Conservation (phyloP, 2,113 vertebrate species). For the Motacilla tschutschensis region DNA sequence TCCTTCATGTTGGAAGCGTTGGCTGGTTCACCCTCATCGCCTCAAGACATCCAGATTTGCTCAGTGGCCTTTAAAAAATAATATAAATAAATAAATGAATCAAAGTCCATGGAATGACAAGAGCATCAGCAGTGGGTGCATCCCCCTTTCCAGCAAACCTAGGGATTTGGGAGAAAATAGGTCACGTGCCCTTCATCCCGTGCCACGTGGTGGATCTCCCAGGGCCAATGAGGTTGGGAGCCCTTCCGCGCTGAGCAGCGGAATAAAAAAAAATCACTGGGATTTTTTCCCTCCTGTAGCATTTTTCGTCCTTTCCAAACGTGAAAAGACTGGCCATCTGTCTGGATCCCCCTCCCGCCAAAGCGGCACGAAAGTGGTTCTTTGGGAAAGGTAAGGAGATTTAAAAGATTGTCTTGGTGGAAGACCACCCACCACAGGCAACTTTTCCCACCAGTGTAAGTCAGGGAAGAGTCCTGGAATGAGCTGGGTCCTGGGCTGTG, state of each 20-base stretch:
- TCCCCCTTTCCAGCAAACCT: constrained; percentile 67
- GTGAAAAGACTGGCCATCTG: constrained; percentile 74
- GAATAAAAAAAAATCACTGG: constrained; percentile 55
- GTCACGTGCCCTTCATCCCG: constrained; percentile 74
- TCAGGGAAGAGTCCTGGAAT: background rate
- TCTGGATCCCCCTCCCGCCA: constrained; percentile 66
- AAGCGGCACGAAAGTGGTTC: constrained; percentile 46
- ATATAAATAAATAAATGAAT: background rate
- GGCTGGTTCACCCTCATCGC: constrained; percentile 31
- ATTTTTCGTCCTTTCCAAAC: constrained; percentile 78
- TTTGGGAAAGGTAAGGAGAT: constrained; percentile 75
- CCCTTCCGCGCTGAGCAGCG: constrained; percentile 52
- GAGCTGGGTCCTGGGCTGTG: accelerated
- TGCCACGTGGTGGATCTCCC: constrained; percentile 76
- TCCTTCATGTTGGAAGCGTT: background rate
- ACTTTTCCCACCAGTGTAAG: background rate
- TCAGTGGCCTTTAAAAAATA: constrained; percentile 48
- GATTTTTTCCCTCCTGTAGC: constrained; percentile 67
- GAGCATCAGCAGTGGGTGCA: constrained; percentile 44
- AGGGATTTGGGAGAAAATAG: constrained; percentile 76
- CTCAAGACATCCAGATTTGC: constrained; percentile 63
- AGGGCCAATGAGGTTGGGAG: constrained; percentile 79
- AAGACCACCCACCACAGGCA: background rate
- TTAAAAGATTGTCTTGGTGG: constrained; percentile 7
- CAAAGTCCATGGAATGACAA: constrained; percentile 63